Percentiles rank a stretch among this genome's conserved stretches.
These are phyloP conservation scores for Caenorhabditis angaria DNA, from an alignment of 2,888 invertebrate genomes.

Conservation along the genomic window DNA sequence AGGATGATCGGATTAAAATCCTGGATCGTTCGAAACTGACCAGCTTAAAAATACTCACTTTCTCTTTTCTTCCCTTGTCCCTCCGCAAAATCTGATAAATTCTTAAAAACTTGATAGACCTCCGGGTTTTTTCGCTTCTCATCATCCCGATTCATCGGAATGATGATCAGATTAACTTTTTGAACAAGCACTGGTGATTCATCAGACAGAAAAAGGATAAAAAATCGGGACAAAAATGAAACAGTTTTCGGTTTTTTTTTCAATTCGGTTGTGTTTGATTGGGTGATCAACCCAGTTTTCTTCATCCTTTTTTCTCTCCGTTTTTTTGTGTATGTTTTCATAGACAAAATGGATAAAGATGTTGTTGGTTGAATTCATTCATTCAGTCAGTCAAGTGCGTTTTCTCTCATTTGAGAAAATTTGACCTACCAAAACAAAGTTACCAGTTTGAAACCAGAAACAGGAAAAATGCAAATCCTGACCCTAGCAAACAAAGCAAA, in stretches of 20 bases:
- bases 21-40: too few species aligned
- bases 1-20: too few species aligned
- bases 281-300: conserved; percentile 2
- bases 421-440: background rate
- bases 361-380: background rate
- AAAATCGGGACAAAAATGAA: background rate
- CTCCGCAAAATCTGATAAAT: too few species aligned
- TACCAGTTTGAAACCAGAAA: conserved; percentile 10
- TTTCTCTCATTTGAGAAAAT: background rate
- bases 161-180: too few species aligned
- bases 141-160: too few species aligned
- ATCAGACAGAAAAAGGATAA: too few species aligned
- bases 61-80: too few species aligned
- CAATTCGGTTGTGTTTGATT: too few species aligned
- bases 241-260: background rate
- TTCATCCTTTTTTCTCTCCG: conserved; percentile 10
- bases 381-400: conserved; percentile 4
- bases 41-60: too few species aligned
- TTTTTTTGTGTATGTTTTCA: conserved; percentile 14
- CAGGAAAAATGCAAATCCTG: conserved; percentile 20
- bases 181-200: too few species aligned
- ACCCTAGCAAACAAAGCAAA: conserved; percentile 12
- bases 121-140: too few species aligned
- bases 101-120: too few species aligned
- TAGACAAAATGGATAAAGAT: background rate